Evolutionary conservation across 2,888 invertebrate genomes (phyloP), one percentile per base, ranked within the genome.

Genomic region (Caenorhabditis panamensis): DNA sequence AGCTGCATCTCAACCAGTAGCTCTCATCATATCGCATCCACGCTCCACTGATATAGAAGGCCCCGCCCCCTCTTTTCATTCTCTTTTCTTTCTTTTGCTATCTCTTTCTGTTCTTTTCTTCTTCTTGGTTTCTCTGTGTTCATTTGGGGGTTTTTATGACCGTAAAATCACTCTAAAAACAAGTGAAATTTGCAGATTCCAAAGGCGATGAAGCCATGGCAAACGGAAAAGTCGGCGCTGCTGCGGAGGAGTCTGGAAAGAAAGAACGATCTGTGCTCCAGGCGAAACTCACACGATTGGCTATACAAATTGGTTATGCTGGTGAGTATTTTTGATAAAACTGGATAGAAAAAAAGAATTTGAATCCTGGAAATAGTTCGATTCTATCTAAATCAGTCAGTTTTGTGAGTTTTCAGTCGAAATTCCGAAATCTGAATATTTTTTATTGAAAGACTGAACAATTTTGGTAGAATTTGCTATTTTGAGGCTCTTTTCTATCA

Each of bases 241-340:
- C 72, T 2, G 82, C 64, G 9, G 83, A 79, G 22, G 84, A 77
- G 11, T 67, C 64, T 31, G 84, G 85, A 61, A 91, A n/a, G 49
- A 69, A 87, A 53, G 75, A 83, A 36, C 89, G 88, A 59, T 89
- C 90, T 5, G 90, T 91, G 6, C 82, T 91, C 37, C 82, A 82
- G 28, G 37, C 87, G 11, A 91, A 91, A 76, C 86, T 91, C 1
- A 88, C 90, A 20, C 86, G 86, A 47, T 82, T 91, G 71, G 91
- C 91, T 26, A 84, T 89, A 49, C 91, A 91, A 83, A 91, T 91
- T 62, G 91, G 91, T 13, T 90, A 91, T 77, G 87, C 89, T 54
- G 91, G 90, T 91, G 97, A n/a, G n/a, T n/a, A n/a, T n/a, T n/a
- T n/a, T n/a, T n/a, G n/a, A n/a, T n/a, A n/a, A n/a, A n/a, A n/a